Base-by-base conservation (phyloP, 2,888 invertebrate species). In the Dusona sp. region DNA sequence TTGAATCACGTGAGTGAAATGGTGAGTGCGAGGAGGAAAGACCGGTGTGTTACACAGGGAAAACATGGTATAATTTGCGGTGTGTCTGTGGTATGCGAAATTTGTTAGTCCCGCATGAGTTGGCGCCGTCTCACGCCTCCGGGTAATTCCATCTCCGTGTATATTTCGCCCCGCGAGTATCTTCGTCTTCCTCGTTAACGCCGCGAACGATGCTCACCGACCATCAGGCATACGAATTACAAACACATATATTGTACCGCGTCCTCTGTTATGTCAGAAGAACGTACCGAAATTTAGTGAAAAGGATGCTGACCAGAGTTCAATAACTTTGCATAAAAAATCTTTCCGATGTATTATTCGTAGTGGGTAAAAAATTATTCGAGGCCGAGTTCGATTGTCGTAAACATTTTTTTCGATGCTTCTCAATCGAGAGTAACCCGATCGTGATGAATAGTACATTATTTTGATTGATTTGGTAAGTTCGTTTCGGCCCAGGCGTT, bases 111-210 rank as follows among this genome's bases (percentile, higher is more conserved):
- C 79, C 79, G 67, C 70, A 33, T 70, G 79, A 72, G 22, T 25
- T 81, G 84, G 84, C 84, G 84, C 84, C 84, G 79, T 77, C 72
- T 72, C 77, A 72, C 80, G 84, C 84, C 75, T 80, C 75, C 84
- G 80, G 80, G 70, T 48, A 36, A 85, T 85, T 85, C 78, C 81
- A 85, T 57, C 81, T 54, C 61, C 54, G 61, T 64, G 67, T 64
- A n/a, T 57, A n/a, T 57, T 45, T 64, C 22, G 54, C 54, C 13
- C 7, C 65, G 42, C 29, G 74, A 22, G 51, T 57, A 29, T 54
- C 74, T 36, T 42, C 74, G 36, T 57, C 74, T 45, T 82, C 74
- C 54, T 73, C 73, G 73, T 80, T 73, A 80, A 73, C 51, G 7
- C 11, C 65, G 29, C 65, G 29, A 80, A n/a, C n/a, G 33, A 64